Percentiles rank a stretch among this genome's conserved stretches.
Conservation (phyloP, 64 coral and sea anemone species). For the Porites australiensis region DNA sequence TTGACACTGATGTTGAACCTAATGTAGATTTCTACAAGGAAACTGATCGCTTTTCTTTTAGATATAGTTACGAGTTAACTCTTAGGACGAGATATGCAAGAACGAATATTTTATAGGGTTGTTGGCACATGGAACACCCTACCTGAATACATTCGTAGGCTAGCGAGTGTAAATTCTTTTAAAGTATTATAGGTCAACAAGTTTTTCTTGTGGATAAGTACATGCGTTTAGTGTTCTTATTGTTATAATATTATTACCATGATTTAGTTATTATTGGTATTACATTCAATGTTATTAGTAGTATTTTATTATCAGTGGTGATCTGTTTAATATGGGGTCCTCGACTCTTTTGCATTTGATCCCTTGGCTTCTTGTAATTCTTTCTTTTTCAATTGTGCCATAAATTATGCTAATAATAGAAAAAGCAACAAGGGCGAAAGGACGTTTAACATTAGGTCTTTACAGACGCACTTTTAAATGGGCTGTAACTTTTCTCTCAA, state of each 20-base stretch:
- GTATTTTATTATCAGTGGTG: no score
- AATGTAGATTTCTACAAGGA: conserved; percentile 3
- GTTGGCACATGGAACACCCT: conserved; percentile 13
- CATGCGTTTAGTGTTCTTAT: not conserved
- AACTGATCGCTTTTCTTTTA: conserved; percentile 7
- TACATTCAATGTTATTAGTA: no score
- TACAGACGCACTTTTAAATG: no score
- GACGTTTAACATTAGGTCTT: no score
- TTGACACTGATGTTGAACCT: conserved; percentile 1
- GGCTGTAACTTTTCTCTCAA: no score
- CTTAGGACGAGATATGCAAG: conserved; percentile 16
- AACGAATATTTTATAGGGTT: conserved; percentile 11
- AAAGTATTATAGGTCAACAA: not conserved
- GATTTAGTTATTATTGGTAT: no score
- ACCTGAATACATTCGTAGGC: not conserved
- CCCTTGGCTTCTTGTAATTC: no score
- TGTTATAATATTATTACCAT: not conserved
- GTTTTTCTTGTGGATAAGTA: not conserved
- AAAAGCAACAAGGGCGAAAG: no score
- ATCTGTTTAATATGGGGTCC: no score
- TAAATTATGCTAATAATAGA: no score
- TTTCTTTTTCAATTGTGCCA: no score
- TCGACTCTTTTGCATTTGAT: no score
- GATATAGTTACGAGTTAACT: conserved; percentile 5
- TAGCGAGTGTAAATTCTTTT: conserved; percentile 5